These are phyloP conservation scores for Planiliza haematocheilus DNA, from an alignment of 2,113 vertebrate species.

Conservation along the genomic window DNA sequence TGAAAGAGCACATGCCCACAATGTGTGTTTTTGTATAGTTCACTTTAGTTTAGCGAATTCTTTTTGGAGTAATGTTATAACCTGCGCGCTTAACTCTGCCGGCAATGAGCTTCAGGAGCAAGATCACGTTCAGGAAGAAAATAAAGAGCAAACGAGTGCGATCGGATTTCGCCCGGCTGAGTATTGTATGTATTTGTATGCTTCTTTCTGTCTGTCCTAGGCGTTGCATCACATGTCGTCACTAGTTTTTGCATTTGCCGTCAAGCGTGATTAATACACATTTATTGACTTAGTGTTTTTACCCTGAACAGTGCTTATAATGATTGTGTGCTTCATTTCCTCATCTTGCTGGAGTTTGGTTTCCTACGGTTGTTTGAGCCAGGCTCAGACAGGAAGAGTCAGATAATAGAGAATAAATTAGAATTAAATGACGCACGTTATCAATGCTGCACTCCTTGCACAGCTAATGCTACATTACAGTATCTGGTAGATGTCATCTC, in stretches of 20 bases:
- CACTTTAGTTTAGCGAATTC: too few species aligned
- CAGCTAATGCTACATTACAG: neutral
- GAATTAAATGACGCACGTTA: neutral
- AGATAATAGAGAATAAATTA: neutral
- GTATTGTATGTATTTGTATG: slow-evolving; percentile 90
- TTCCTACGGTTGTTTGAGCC: neutral
- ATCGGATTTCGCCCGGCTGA: slow-evolving; percentile 86
- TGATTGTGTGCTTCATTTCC: slow-evolving; percentile 2
- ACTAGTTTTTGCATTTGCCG: neutral
- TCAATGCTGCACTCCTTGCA: neutral
- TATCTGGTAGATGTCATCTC: neutral
- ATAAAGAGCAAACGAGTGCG: slow-evolving; percentile 84
- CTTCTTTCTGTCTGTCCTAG: neutral
- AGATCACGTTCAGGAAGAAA: slow-evolving; percentile 90
- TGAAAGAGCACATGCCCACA: slow-evolving; percentile 56
- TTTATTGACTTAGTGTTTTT: neutral
- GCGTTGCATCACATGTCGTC: too few species aligned
- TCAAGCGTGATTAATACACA: slow-evolving; percentile 12
- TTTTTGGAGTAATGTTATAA: neutral
- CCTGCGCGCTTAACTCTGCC: neutral
- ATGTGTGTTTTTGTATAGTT: slow-evolving; percentile 16
- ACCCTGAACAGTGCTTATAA: neutral
- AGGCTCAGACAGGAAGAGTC: slow-evolving; percentile 5
- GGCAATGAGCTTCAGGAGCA: slow-evolving; percentile 93
- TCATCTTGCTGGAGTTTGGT: slow-evolving; percentile 7